A percentile compares a stretch with the other conserved stretches of the same genome.
Evolutionary conservation across 2,888 invertebrate genomes (phyloP).

Genomic region (Drosophila histrio): DNA sequence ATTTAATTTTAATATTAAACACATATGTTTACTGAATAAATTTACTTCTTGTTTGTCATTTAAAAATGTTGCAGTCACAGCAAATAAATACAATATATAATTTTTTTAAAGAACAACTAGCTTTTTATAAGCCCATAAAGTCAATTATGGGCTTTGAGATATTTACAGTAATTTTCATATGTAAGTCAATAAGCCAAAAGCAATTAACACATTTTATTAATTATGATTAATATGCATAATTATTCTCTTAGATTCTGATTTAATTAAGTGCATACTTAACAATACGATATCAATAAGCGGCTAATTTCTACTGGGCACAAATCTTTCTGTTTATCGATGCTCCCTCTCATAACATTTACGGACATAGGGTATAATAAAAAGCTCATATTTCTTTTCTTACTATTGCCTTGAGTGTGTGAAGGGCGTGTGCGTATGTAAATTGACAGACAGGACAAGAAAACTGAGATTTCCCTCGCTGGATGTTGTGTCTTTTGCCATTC

Average conservation of each 20-base stretch:
- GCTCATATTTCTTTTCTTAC: neutral
- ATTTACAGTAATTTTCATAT: slow-evolving; percentile 60
- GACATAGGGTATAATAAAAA: slow-evolving; percentile 6
- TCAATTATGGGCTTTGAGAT: slow-evolving; percentile 58
- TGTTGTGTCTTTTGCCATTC: slow-evolving; percentile 20
- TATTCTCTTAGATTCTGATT: neutral
- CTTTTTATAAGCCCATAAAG: slow-evolving; percentile 38
- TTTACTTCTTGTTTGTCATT: slow-evolving; percentile 16
- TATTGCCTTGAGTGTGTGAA: neutral
- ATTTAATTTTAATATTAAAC: slow-evolving; percentile 24
- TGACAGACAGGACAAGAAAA: slow-evolving; percentile 6
- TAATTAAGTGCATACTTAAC: neutral
- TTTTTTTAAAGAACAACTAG: neutral
- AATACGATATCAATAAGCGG: neutral
- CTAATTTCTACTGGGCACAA: neutral
- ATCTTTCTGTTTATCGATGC: neutral
- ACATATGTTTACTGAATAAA: slow-evolving; percentile 26
- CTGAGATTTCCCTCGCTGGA: slow-evolving; percentile 30
- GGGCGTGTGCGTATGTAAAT: slow-evolving; percentile 19
- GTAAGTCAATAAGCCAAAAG: slow-evolving; percentile 56
- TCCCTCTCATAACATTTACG: neutral
- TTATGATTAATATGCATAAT: slow-evolving; percentile 23
- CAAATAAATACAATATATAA: slow-evolving; percentile 33
- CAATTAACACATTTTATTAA: slow-evolving; percentile 63
- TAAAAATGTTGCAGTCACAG: slow-evolving; percentile 20